A percentile compares a stretch with the other conserved stretches of the same genome.
phyloP scores from a whole-genome alignment of 2,888 invertebrate species.

The Leptogaster cylindrica region DNA sequence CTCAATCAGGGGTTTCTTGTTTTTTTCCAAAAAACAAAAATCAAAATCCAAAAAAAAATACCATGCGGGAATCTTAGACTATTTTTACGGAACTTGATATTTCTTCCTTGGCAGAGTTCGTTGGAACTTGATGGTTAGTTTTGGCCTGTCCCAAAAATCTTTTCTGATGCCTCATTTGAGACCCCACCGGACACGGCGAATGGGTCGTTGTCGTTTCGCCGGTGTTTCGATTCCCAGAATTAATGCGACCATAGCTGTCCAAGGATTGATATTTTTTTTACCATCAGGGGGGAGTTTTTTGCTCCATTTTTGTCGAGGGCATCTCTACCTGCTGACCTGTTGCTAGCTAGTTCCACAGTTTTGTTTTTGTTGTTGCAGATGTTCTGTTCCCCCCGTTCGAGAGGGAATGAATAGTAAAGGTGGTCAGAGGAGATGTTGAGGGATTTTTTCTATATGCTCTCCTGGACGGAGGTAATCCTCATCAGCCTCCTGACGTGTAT shows the following conservation, averaged over 20 bases:
- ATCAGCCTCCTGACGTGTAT: conserved; percentile 13
- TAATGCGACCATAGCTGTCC: conserved; percentile 24
- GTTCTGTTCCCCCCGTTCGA: background rate
- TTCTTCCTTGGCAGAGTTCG: conserved; percentile 31
- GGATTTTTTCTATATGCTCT: conserved; percentile 18
- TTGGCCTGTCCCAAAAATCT: conserved; percentile 13
- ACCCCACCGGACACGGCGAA: conserved; percentile 35
- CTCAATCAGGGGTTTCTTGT: conserved; percentile 22
- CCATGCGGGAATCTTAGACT: background rate
- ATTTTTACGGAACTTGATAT: conserved; percentile 40
- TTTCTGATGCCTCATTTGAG: conserved; percentile 26
- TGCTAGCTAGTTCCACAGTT: no score
- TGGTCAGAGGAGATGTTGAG: conserved; percentile 7
- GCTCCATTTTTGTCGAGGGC: background rate
- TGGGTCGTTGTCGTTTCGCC: conserved; percentile 20
- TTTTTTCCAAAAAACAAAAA: conserved; percentile 7
- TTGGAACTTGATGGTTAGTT: conserved; percentile 31
- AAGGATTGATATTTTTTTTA: no score
- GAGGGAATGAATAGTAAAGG: conserved; percentile 14
- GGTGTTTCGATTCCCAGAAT: conserved; percentile 29
- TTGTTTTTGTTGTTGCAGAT: no score
- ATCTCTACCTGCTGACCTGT: conserved; percentile 4
- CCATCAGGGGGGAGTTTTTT: no score
- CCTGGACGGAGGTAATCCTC: conserved; percentile 1
- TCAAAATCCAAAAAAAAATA: background rate